These are phyloP conservation scores for Parnassius smintheus DNA, from an alignment of 2,888 invertebrate species.

Conservation along the genomic window DNA sequence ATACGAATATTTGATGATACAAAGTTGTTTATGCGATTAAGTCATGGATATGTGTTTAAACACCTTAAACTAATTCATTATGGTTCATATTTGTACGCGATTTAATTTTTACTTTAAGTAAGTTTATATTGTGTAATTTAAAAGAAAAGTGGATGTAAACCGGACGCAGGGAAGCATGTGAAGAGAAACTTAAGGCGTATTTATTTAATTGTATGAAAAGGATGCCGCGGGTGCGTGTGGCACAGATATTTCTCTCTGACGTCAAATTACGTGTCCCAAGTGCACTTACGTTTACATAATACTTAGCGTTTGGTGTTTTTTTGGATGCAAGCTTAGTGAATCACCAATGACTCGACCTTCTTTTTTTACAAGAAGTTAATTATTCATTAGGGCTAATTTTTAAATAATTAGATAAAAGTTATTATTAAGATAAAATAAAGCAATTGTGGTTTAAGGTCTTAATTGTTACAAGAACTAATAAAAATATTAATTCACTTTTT, in stretches of 20 bases:
- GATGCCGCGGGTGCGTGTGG: constrained; percentile 62
- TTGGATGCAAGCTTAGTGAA: constrained; percentile 3
- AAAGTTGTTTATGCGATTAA: constrained; percentile 13
- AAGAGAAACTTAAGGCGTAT: constrained; percentile 63
- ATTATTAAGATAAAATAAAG: no score
- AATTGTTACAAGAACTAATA: no score
- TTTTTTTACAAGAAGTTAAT: not conserved
- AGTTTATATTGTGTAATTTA: constrained; percentile 35
- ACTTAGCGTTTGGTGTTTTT: constrained; percentile 19
- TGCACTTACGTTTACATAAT: constrained; percentile 24
- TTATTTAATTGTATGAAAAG: constrained; percentile 61
- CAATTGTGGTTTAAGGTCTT: no score
- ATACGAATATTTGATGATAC: constrained; percentile 1
- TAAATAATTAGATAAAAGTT: no score
- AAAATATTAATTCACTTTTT: no score
- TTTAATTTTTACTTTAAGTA: constrained; percentile 44
- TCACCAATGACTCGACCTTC: constrained; percentile 3
- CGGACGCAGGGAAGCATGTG: constrained; percentile 69
- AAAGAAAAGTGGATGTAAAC: constrained; percentile 74
- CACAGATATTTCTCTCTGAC: constrained; percentile 56
- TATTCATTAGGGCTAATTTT: no score
- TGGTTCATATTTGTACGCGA: constrained; percentile 38
- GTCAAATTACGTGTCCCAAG: constrained; percentile 33
- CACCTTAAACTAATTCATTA: constrained; percentile 36
- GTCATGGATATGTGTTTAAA: not conserved